Base-by-base conservation (phyloP, 2,888 invertebrate species). In the Agrotis puta region DNA sequence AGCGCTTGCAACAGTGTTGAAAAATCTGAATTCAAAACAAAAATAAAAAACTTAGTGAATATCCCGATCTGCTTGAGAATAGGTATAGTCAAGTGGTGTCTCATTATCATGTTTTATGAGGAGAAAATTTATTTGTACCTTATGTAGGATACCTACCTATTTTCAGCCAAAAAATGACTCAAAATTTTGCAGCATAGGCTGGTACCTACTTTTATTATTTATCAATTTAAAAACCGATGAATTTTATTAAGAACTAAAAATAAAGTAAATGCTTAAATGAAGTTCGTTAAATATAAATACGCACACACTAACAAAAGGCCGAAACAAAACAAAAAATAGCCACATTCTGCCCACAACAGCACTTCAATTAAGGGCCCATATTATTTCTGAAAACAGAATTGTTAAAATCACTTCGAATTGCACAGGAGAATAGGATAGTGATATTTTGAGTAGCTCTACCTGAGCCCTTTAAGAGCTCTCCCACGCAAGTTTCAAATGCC, bases 401-500 rank as follows among this genome's bases (percentile, higher is more conserved):
- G 77, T 48, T 70, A 50, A 70, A 77, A 62, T 74, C 56, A 58
- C 27, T 58, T 39, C 47, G 13, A 43, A 58, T 62, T 48, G 57
- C 62, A 11, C 47, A 18, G 20, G 45, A 51, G 27, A 57, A 79
- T 72, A 3, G 57, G 14, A 22, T 47, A 78, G 39, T 50, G 16
- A 27, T 70, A 68, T 27, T 76, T 68, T 58, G 27, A 48, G 39
- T 47, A 39, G n/a, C 47, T 66, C 7, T 53, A 51, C 57, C 47
- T 51, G 24, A 77, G 22, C 22, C 24, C 27, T 22, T 27, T 47
- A 72, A 57, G 22, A 48, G 79, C 13, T 43, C 62, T 48, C 79
- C 74, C 74, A 72, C 74, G 51, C 73, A 79, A 14, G 14, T 18
- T 58, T 53, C 39, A n/a, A 79, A 79, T 50, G 27, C 77, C 22